Percentiles rank a stretch among this genome's conserved stretches.
Conservation (phyloP, 2,797 vertebrate genomes). For the Fratercula arctica region DNA sequence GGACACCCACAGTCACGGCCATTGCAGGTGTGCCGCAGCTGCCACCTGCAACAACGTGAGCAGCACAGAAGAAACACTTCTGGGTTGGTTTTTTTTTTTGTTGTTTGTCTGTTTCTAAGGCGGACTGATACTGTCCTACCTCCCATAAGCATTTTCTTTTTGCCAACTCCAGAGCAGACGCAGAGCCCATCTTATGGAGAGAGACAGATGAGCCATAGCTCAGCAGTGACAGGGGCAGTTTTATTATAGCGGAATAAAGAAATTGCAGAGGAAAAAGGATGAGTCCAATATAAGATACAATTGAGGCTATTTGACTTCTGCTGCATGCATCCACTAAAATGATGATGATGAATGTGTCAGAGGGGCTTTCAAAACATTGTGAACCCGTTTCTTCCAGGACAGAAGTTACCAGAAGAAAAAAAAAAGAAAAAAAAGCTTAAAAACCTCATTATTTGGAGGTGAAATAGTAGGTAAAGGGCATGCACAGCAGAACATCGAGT, state of each 20-base stretch:
- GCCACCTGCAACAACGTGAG: background rate
- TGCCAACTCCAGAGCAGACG: background rate
- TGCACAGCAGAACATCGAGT: background rate
- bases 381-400: background rate
- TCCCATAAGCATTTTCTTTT: background rate
- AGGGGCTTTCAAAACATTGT: background rate
- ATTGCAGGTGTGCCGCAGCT: background rate
- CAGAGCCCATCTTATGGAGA: background rate
- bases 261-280: constrained; percentile 12
- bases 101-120: background rate
- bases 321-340: background rate
- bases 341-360: constrained; percentile 12
- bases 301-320: constrained; percentile 43
- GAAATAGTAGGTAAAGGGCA: background rate
- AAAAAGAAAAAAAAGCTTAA: background rate
- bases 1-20: background rate
- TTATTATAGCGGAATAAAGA: background rate
- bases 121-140: background rate
- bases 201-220: constrained; percentile 40
- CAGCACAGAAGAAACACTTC: accelerated
- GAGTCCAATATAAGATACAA: background rate
- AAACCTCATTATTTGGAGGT: background rate
- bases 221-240: constrained; percentile 25
- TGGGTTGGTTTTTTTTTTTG: no score
- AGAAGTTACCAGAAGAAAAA: background rate